Evolutionary conservation across 2,797 vertebrate species (phyloP).

Genomic region (Odontamblyopus lacepedii): DNA sequence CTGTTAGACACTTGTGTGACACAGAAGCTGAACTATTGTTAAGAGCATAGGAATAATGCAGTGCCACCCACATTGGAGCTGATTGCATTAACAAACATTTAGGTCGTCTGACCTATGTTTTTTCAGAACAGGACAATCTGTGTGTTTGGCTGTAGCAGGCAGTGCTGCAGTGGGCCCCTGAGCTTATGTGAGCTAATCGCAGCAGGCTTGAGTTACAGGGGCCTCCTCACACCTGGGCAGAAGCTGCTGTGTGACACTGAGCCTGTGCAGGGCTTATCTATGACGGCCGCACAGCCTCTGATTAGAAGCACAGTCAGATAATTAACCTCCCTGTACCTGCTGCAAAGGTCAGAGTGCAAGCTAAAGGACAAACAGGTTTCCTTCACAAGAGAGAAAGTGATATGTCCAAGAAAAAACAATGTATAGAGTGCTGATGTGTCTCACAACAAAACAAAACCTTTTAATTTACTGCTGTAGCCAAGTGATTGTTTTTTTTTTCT

Average conservation of each 20-base stretch:
- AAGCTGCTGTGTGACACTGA: constrained; percentile 56
- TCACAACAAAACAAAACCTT: neutral
- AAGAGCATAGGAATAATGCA: constrained; percentile 42
- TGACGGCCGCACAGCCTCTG: constrained; percentile 72
- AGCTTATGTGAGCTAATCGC: constrained; percentile 81
- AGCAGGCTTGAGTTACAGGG: constrained; percentile 77
- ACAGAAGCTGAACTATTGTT: constrained; percentile 31
- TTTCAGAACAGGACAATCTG: constrained; percentile 57
- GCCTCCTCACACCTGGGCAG: constrained; percentile 80
- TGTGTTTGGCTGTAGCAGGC: constrained; percentile 51
- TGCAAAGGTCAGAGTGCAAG: constrained; percentile 59
- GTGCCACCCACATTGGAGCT: constrained; percentile 66
- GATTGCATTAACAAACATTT: constrained; percentile 63
- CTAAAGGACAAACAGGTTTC: constrained; percentile 39
- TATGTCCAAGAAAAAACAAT: neutral
- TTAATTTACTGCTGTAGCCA: neutral
- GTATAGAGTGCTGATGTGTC: constrained; percentile 32
- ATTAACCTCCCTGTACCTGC: constrained; percentile 72
- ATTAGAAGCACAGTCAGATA: constrained; percentile 71
- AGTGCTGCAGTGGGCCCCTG: constrained; percentile 57
- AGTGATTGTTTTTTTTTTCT: neutral
- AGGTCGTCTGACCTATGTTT: constrained; percentile 57
- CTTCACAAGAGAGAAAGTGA: constrained; percentile 40
- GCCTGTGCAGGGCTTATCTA: constrained; percentile 79
- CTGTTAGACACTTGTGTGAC: constrained; percentile 9